phyloP scores from a whole-genome alignment of 2,888 invertebrate genomes.

The Tuta absoluta region DNA sequence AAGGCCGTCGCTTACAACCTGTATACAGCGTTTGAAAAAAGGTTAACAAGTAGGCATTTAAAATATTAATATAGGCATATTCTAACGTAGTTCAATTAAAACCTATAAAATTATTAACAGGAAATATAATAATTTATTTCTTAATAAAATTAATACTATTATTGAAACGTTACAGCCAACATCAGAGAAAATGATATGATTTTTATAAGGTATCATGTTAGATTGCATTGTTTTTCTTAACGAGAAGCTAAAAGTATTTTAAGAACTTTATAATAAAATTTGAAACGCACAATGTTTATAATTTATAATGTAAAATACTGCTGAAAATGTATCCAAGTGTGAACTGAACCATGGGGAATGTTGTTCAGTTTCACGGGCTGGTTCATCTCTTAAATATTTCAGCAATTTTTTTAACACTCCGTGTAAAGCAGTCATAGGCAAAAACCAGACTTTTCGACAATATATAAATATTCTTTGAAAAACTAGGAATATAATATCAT shows the following conservation, averaged over 20 bases:
- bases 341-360: too few species aligned
- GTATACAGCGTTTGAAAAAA: too few species aligned
- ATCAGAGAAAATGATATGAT: not conserved
- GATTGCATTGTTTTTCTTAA: not conserved
- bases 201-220: not conserved
- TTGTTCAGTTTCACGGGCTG: too few species aligned
- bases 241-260: not conserved
- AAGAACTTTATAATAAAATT: too few species aligned
- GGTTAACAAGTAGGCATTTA: too few species aligned
- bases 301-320: too few species aligned
- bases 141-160: not conserved
- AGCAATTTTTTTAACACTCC: not conserved
- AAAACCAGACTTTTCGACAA: conserved; percentile 43
- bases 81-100: not conserved
- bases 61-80: not conserved
- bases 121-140: not conserved
- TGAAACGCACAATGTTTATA: too few species aligned
- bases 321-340: too few species aligned
- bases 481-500: not conserved
- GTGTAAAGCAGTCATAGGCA: conserved; percentile 20
- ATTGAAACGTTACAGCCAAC: not conserved
- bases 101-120: not conserved
- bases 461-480: conserved; percentile 58
- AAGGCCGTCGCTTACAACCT: too few species aligned
- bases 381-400: too few species aligned